These are phyloP conservation scores for Melanchra persicariae DNA, from an alignment of 2,888 invertebrate genomes.

Conservation along the genomic window DNA sequence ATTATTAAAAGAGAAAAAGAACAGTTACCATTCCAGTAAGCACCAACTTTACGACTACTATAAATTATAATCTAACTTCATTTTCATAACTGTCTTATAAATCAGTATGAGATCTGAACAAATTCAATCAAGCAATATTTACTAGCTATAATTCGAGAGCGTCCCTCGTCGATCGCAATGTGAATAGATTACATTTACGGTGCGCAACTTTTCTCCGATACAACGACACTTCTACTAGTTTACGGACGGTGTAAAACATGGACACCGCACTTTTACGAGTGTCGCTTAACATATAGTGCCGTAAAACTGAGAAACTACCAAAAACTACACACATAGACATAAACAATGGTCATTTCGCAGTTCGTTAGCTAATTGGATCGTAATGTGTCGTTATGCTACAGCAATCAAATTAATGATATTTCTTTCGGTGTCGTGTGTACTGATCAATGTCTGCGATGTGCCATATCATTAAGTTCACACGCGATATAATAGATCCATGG, in stretches of 20 bases:
- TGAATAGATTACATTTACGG: slow-evolving; percentile 78
- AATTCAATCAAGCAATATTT: slow-evolving; percentile 72
- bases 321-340: slow-evolving; percentile 78
- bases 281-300: slow-evolving; percentile 86
- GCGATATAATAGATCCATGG: slow-evolving; percentile 52
- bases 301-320: slow-evolving; percentile 83
- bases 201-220: slow-evolving; percentile 78
- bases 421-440: slow-evolving; percentile 61
- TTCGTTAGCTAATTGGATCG: slow-evolving; percentile 85
- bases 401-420: slow-evolving; percentile 74
- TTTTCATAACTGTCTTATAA: slow-evolving; percentile 41
- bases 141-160: slow-evolving; percentile 71
- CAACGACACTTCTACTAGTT: slow-evolving; percentile 80
- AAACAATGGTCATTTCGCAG: slow-evolving; percentile 82
- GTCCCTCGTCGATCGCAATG: slow-evolving; percentile 70
- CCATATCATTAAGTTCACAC: slow-evolving; percentile 59
- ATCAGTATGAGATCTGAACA: slow-evolving; percentile 51
- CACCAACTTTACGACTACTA: slow-evolving; percentile 34
- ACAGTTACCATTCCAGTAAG: slow-evolving; percentile 15
- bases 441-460: slow-evolving; percentile 44
- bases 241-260: slow-evolving; percentile 86
- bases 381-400: slow-evolving; percentile 76
- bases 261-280: slow-evolving; percentile 85
- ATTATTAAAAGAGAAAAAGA: slow-evolving; percentile 31
- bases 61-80: slow-evolving; percentile 22